A percentile compares a stretch with the other conserved stretches of the same genome.
These are phyloP conservation scores for Tychaedon coryphoeus DNA, from an alignment of 2,113 vertebrate genomes.

Conservation along the genomic window DNA sequence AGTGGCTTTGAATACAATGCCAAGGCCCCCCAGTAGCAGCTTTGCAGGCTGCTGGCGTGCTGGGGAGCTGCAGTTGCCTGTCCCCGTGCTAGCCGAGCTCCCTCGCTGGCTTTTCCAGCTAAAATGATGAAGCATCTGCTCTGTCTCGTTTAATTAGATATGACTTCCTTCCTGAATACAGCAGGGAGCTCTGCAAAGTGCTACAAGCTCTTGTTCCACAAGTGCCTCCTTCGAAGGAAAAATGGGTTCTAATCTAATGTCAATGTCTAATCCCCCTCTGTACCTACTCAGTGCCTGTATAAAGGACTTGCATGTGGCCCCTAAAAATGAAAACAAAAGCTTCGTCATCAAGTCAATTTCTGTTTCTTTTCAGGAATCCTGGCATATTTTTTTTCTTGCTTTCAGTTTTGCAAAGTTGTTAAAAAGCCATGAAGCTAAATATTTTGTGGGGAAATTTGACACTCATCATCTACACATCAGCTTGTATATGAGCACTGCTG, in stretches of 20 bases:
- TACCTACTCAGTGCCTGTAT: neutral
- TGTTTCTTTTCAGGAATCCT: neutral
- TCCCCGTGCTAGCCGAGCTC: rapidly evolving
- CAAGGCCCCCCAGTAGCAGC: slow-evolving; percentile 65
- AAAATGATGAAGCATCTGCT: neutral
- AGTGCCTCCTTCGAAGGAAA: neutral
- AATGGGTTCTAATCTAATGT: neutral
- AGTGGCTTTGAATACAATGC: slow-evolving; percentile 59
- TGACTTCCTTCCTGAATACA: neutral
- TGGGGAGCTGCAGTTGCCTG: neutral
- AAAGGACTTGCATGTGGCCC: neutral
- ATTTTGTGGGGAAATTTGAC: neutral
- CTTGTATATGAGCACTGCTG: rapidly evolving
- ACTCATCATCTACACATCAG: rapidly evolving
- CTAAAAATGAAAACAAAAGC: neutral
- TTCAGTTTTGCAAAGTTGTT: neutral
- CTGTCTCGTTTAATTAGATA: neutral
- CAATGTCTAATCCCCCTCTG: neutral
- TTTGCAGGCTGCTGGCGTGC: slow-evolving; percentile 18
- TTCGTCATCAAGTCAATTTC: neutral
- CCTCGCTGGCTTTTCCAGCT: rapidly evolving
- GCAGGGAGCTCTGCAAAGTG: neutral
- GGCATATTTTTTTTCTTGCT: neutral
- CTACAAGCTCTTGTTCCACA: neutral
- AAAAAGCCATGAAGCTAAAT: neutral